These are phyloP conservation scores for Vultur gryphus DNA, from an alignment of 2,797 vertebrate species.

Conservation along the genomic window DNA sequence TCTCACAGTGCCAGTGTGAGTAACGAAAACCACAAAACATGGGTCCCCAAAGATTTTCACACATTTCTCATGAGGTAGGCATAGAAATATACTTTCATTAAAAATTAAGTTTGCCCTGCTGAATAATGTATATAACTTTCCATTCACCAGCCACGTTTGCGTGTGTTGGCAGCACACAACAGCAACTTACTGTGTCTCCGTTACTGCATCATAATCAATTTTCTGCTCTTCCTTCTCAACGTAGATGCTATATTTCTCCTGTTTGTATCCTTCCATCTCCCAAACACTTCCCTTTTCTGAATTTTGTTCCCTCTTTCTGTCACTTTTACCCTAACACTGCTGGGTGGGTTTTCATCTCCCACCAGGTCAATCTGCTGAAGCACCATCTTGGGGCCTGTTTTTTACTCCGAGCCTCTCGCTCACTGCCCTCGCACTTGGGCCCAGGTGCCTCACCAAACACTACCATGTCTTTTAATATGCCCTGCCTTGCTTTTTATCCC, in stretches of 20 bases:
- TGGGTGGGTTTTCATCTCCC: background rate
- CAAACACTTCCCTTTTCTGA: background rate
- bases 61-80: background rate
- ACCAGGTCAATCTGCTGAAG: background rate
- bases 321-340: background rate
- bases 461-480: background rate
- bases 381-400: background rate
- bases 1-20: background rate
- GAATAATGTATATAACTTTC: constrained; percentile 16
- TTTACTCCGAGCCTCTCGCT: background rate
- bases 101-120: constrained; percentile 20
- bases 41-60: constrained; percentile 1
- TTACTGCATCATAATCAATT: background rate
- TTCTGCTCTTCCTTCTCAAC: background rate
- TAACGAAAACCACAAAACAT: background rate
- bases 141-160: background rate
- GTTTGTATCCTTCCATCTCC: background rate
- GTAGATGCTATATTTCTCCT: background rate
- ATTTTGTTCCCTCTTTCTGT: background rate
- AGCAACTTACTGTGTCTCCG: background rate
- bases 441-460: background rate
- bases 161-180: background rate
- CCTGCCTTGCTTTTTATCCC: background rate
- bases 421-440: background rate
- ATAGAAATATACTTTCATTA: constrained; percentile 36